Percentiles rank a stretch among this genome's conserved stretches.
phyloP scores from a whole-genome alignment of 2,888 invertebrate genomes.

The Hoplodrina ambigua region DNA sequence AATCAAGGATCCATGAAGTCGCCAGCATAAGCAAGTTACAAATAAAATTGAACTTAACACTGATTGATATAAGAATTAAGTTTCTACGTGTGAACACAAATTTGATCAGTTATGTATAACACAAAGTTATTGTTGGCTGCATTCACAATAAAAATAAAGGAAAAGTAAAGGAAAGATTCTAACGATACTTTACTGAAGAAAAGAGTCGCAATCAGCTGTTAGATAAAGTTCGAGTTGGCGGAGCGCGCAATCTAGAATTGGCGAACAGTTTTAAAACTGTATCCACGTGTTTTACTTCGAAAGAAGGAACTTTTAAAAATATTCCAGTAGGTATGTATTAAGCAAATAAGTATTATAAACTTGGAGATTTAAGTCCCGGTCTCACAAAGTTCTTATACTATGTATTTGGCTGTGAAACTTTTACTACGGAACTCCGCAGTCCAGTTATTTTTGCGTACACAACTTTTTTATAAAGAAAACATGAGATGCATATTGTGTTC shows the following conservation, averaged over 20 bases:
- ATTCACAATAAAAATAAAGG: slow-evolving; percentile 58
- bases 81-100: slow-evolving; percentile 25
- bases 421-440: slow-evolving; percentile 44
- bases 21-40: not conserved
- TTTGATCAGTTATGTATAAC: slow-evolving; percentile 52
- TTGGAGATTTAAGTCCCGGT: slow-evolving; percentile 47
- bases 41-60: not conserved
- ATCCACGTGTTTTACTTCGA: slow-evolving; percentile 75
- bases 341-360: slow-evolving; percentile 64
- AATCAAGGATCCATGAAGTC: no score
- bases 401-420: slow-evolving; percentile 30
- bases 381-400: slow-evolving; percentile 49
- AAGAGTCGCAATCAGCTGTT: slow-evolving; percentile 85
- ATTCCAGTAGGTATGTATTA: slow-evolving; percentile 67
- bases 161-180: slow-evolving; percentile 75
- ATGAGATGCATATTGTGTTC: slow-evolving; percentile 31
- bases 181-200: slow-evolving; percentile 79
- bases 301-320: slow-evolving; percentile 70
- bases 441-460: slow-evolving; percentile 22
- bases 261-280: slow-evolving; percentile 82
- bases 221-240: slow-evolving; percentile 82
- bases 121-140: slow-evolving; percentile 47
- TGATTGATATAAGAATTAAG: slow-evolving; percentile 1
- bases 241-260: slow-evolving; percentile 82
- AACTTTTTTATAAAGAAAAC: slow-evolving; percentile 34